Evolutionary conservation across 2,113 vertebrate species (phyloP).

Genomic region (Cyanoderma ruficeps): DNA sequence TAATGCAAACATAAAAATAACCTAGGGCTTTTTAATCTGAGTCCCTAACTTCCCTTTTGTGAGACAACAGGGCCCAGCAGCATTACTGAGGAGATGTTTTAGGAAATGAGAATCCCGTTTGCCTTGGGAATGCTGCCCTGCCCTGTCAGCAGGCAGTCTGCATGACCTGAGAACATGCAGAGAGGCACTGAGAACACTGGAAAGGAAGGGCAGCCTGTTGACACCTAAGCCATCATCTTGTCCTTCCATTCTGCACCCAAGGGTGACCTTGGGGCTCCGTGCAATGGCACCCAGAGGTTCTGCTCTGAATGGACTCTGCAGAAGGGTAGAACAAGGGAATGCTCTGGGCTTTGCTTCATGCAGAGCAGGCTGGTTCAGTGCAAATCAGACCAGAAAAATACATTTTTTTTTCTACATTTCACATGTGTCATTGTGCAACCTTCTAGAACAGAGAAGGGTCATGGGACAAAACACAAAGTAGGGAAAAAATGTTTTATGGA

Average conservation of each 20-base stretch:
- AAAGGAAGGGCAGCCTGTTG: neutral
- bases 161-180: accelerated
- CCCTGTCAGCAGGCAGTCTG: neutral
- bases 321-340: neutral
- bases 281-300: too few relatives aligned
- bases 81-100: neutral
- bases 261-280: neutral
- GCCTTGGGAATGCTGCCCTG: neutral
- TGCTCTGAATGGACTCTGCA: neutral
- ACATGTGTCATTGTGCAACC: neutral
- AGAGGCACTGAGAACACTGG: neutral
- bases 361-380: neutral
- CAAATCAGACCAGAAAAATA: neutral
- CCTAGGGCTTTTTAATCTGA: neutral
- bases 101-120: neutral
- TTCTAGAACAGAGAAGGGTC: neutral
- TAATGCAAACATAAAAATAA: neutral
- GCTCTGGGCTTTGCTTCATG: neutral
- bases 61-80: neutral
- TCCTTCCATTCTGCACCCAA: neutral
- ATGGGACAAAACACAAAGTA: neutral
- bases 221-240: neutral
- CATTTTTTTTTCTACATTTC: neutral
- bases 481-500: neutral
- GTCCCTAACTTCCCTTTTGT: neutral